Base-by-base conservation (phyloP, 2,113 vertebrate genomes). In the Glareola pratincola region DNA sequence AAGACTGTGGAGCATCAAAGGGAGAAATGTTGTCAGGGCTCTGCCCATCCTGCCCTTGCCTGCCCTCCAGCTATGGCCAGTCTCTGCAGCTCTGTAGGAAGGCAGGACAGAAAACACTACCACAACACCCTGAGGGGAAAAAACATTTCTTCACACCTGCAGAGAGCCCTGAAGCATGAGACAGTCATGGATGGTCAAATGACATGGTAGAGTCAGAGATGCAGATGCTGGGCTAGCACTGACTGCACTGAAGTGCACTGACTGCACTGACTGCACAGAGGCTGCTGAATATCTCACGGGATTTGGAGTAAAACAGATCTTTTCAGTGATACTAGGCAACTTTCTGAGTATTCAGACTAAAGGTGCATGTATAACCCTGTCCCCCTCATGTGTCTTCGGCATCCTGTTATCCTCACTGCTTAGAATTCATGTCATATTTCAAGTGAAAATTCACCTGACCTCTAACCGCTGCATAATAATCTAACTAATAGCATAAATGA, bases 241-340 rank as follows among this genome's bases (percentile, higher is more conserved):
- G 1, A 23, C 14, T 3, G 4, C 26, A 23, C 23, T n/a, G n/a
- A n/a, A n/a, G n/a, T n/a, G 21, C 47, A 63, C 30, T 2, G 1
- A 23, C 14, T 3, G 4, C 26, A 23, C 23, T n/a, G n/a, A n/a
- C n/a, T n/a, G 20, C 16, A 36, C 12, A 34, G 45, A 66, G 9
- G 37, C 34, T 78, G 36, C 36, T 85, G 60, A 89, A 4, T 74
- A 39, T 37, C 27, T 88, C 27, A 54, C 0, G 39, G 26, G 20
- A 56, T 66, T 79, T 86, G 24, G 14, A 53, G 69, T 86, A 69
- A 69, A 88, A n/a, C 7, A 76, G 36, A 37, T 60, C 6, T 72
- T 83, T 93, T 67, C 32, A 41, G 39, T 41, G 10, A 48, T 36
- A 29, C 36, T 10, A 56, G 45, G 36, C 19, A 48, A 24, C 20